Evolutionary conservation across 2,888 invertebrate genomes (phyloP), one percentile per base, ranked within the genome.

Genomic region (Aspidiotus rigidus): DNA sequence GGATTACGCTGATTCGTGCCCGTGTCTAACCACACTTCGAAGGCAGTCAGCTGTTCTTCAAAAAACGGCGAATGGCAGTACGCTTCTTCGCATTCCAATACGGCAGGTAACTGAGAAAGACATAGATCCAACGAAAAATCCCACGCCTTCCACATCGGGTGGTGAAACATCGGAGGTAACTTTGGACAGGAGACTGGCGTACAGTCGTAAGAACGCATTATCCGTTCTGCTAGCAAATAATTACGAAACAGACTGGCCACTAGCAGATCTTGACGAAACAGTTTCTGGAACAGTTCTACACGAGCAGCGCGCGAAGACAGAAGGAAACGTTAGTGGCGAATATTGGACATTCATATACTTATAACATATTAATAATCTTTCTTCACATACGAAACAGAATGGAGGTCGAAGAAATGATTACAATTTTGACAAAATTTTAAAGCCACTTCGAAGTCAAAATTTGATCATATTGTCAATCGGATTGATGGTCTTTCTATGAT

Each of bases 221-320:
- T 93, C 74, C 98, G 83, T 77, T 99, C 97, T 0, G 99, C 98
- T 70, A 99, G 82, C 75, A 99, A 82, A 79, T 93, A 99, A 82
- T 99, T 99, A 56, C 99, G 85, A 80, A 98, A 98, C 69, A 99
- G 83, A 77, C 94, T 94, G 70, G 99, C 99, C n/a, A 99, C 97
- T 69, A 99, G 83, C 74, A 99, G 83, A 80, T 99, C 99, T 79
- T 99, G 96, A 39, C 99, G 85, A 79, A 99, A 99, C 74, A 99
- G 81, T 78, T 89, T 91, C 81, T 99, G 97, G 80, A 99, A 98
- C 74, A 95, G 81, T 75, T 97, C 96, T 79, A 79, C 59, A 79
- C 78, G 72, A 74, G 71, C 71, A 69, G 62, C 39, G 67, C 13
- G 16, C 13, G 16, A 7, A 56, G 13, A 56, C 17, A 59, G 28